Percentiles rank a stretch among this genome's conserved stretches.
Conservation (phyloP, 2,888 invertebrate genomes). For the Cryptophagus acutangulus region DNA sequence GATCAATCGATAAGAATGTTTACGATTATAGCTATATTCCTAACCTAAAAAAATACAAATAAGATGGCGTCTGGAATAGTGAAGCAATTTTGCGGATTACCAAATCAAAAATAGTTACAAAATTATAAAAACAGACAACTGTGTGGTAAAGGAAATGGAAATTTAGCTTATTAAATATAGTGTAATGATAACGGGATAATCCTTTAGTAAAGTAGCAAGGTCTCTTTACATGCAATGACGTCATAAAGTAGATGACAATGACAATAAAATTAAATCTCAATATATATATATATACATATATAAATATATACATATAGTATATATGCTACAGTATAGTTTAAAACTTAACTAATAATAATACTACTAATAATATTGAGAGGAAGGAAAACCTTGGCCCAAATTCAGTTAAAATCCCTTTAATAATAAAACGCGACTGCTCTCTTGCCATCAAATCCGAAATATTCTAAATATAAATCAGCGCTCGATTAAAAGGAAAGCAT, state of each 20-base stretch:
- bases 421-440: constrained; percentile 24
- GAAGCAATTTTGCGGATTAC: no score
- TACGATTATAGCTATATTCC: no score
- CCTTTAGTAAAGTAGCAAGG: constrained; percentile 25
- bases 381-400: constrained; percentile 26
- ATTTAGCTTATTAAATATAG: no score
- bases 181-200: constrained; percentile 9
- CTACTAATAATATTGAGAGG: background rate
- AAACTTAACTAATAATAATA: no score
- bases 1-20: no score
- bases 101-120: background rate
- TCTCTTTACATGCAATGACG: constrained; percentile 27
- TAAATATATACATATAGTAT: background rate
- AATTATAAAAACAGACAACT: background rate
- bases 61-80: no score
- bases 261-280: constrained; percentile 15
- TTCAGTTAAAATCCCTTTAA: constrained; percentile 16
- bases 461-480: no score
- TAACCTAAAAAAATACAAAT: no score
- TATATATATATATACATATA: background rate
- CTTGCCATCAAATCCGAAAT: no score
- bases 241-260: constrained; percentile 29
- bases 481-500: no score
- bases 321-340: no score
- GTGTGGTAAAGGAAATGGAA: background rate